Evolutionary conservation across 2,797 vertebrate species (phyloP).

Genomic region (Helicolenus hilgendorfi): DNA sequence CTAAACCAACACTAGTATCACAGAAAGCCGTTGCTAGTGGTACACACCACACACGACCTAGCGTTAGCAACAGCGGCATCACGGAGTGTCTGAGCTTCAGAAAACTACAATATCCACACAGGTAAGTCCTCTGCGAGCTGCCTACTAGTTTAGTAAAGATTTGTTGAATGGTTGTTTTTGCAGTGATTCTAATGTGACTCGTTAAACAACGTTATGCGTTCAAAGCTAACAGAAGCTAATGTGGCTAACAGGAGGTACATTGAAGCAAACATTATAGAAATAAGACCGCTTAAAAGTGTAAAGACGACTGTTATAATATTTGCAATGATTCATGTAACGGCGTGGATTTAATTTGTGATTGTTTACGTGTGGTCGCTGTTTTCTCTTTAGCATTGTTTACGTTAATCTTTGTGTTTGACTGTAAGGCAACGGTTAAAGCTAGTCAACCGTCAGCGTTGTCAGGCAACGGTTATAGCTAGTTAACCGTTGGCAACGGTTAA

Average conservation of each 20-base stretch:
- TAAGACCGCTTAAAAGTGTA: background rate
- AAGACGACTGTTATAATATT: background rate
- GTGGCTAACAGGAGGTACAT: conserved; percentile 41
- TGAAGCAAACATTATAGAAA: background rate
- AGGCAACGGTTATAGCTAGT: too few relatives aligned
- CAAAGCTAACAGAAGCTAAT: conserved; percentile 62
- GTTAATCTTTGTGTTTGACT: background rate
- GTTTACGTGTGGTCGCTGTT: background rate
- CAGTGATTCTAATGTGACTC: background rate
- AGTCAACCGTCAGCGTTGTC: too few relatives aligned
- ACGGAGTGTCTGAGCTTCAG: background rate
- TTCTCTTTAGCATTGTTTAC: background rate
- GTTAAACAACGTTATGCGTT: background rate
- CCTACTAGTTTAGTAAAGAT: background rate
- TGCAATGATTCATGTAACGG: rapidly evolving
- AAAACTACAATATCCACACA: background rate
- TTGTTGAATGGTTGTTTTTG: background rate
- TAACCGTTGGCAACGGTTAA: too few relatives aligned
- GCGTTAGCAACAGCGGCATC: conserved; percentile 15
- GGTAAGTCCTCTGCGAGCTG: background rate
- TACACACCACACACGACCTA: conserved; percentile 20
- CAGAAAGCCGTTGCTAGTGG: background rate
- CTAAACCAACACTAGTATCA: background rate
- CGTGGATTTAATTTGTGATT: background rate
- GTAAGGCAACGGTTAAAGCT: too few relatives aligned